Percentiles rank a stretch among this genome's conserved stretches.
Conservation (phyloP, 2,797 vertebrate genomes). For the Microhierax caerulescens region DNA sequence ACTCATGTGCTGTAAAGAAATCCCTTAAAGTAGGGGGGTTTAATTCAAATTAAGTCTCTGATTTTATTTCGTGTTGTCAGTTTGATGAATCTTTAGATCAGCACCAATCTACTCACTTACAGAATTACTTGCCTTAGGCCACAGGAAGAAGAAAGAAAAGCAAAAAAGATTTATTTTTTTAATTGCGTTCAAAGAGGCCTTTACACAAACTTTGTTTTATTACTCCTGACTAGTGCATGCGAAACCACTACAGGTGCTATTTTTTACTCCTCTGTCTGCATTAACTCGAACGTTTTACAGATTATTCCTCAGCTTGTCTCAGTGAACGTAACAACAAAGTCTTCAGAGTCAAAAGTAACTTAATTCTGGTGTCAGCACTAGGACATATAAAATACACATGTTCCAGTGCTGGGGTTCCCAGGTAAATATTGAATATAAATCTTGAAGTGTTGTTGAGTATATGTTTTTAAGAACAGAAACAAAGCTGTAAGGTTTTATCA, state of each 20-base stretch:
- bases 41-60: neutral
- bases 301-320: neutral
- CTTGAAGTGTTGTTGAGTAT: neutral
- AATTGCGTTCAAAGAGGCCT: neutral
- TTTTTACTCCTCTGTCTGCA: neutral
- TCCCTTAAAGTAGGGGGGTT: neutral
- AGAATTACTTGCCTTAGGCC: neutral
- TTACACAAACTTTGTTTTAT: neutral
- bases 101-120: neutral
- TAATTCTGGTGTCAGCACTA: neutral
- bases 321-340: neutral
- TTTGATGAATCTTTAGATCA: neutral
- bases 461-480: neutral
- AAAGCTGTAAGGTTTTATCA: neutral
- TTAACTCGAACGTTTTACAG: neutral
- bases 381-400: neutral
- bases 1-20: neutral
- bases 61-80: neutral
- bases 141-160: neutral
- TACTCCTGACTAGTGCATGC: conserved; percentile 51
- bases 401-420: neutral
- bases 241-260: neutral
- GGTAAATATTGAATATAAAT: neutral
- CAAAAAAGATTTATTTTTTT: neutral
- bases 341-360: neutral